These are phyloP conservation scores for Drosophila cyrtoloma DNA, from an alignment of 2,888 invertebrate genomes.

Conservation along the genomic window DNA sequence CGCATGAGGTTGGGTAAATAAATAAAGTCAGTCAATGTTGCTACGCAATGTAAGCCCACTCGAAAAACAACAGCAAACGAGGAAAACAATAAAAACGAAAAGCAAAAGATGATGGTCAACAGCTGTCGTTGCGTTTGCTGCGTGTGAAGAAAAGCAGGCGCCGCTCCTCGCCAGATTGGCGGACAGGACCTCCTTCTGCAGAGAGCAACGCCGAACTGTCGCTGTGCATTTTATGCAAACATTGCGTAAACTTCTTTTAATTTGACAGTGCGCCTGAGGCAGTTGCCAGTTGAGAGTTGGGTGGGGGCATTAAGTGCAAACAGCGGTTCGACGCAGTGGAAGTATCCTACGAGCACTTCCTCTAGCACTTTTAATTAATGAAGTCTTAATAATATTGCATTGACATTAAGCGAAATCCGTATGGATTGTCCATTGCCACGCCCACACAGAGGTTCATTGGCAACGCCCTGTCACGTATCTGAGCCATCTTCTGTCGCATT, in stretches of 20 bases:
- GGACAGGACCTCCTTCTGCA: conserved; percentile 12
- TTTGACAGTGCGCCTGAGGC: conserved; percentile 48
- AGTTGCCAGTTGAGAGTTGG: conserved; percentile 12
- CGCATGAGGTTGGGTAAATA: conserved; percentile 43
- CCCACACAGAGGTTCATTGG: conserved; percentile 55
- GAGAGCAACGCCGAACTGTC: conserved; percentile 44
- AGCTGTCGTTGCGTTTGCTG: conserved; percentile 43
- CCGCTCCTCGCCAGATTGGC: conserved; percentile 4
- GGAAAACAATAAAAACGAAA: conserved; percentile 27
- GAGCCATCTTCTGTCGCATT: conserved; percentile 15
- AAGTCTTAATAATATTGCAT: conserved; percentile 81
- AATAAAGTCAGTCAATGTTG: conserved; percentile 74
- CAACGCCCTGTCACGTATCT: conserved; percentile 38
- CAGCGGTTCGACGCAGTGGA: conserved; percentile 36
- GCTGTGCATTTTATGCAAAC: conserved; percentile 73
- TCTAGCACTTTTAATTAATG: conserved; percentile 77
- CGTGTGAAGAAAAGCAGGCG: conserved; percentile 28
- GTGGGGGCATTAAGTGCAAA: conserved; percentile 60
- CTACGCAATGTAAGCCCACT: conserved; percentile 65
- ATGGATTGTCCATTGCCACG: conserved; percentile 44
- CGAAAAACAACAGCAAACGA: conserved; percentile 53
- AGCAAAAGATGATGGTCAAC: conserved; percentile 52
- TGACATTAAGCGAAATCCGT: conserved; percentile 73
- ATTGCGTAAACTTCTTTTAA: conserved; percentile 79
- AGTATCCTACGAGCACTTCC: conserved; percentile 16